Evolutionary conservation across 2,797 vertebrate genomes (phyloP).

Genomic region (Mormyrops boulengeri): DNA sequence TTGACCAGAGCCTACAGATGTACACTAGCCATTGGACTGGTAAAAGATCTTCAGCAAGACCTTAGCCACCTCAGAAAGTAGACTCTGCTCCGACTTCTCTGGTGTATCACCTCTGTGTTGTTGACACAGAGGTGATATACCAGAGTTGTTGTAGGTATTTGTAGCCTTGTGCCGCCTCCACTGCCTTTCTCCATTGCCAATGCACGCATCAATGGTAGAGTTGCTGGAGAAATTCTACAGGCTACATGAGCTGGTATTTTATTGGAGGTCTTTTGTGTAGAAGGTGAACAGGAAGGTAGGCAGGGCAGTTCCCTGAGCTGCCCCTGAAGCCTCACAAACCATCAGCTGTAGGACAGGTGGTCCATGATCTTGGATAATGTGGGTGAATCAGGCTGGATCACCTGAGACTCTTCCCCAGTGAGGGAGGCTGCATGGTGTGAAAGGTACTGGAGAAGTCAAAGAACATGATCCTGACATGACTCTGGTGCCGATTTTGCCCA

Average conservation of each 20-base stretch:
- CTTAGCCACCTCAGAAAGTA: background rate
- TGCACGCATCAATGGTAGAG: background rate
- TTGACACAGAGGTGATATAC: background rate
- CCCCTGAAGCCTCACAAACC: background rate
- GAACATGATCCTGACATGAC: background rate
- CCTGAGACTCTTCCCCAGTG: background rate
- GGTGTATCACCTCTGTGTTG: background rate
- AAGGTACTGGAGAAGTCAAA: background rate
- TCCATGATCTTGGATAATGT: background rate
- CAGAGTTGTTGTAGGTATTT: background rate
- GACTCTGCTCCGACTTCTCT: background rate
- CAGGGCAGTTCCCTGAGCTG: background rate
- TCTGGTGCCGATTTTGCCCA: background rate
- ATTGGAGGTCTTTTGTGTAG: background rate
- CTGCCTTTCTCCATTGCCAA: background rate
- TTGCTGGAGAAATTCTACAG: background rate
- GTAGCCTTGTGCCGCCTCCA: background rate
- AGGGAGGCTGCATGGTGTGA: background rate
- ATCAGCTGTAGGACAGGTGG: background rate
- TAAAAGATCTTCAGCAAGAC: background rate
- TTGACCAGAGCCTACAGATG: background rate
- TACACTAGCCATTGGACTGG: background rate
- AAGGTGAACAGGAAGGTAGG: background rate
- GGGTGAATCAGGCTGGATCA: background rate
- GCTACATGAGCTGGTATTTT: background rate